Conservation (phyloP, 2,797 vertebrate species). For the Parotocinclus haroldoi region DNA sequence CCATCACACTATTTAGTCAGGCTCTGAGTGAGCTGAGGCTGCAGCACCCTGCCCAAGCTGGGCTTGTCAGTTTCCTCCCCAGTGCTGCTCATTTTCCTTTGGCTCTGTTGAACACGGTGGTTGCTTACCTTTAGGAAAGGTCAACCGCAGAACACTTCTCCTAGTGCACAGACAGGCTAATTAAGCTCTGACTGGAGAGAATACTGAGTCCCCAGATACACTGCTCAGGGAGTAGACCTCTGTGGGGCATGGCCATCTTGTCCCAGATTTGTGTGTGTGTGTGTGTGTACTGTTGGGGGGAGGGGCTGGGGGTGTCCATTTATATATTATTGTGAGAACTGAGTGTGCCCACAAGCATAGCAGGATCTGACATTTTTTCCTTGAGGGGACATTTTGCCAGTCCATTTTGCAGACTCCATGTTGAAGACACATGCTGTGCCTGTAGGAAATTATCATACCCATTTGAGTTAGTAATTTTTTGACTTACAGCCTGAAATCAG, state of each 20-base stretch:
- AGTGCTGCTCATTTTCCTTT: slow-evolving; percentile 55
- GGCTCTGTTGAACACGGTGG: slow-evolving; percentile 62
- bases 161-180: slow-evolving; percentile 61
- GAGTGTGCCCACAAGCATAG: too few species aligned
- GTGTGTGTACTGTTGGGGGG: too few species aligned
- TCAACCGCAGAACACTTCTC: slow-evolving; percentile 67
- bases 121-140: slow-evolving; percentile 69
- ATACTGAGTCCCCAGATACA: slow-evolving; percentile 57
- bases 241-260: slow-evolving; percentile 54
- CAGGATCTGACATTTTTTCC: too few species aligned
- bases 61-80: slow-evolving; percentile 51
- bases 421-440: too few species aligned
- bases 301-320: too few species aligned
- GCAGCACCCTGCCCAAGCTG: slow-evolving; percentile 21
- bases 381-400: too few species aligned
- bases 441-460: too few species aligned
- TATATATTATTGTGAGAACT: too few species aligned
- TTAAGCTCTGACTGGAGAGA: slow-evolving; percentile 60
- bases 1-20: slow-evolving; percentile 28
- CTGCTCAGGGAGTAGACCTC: slow-evolving; percentile 47
- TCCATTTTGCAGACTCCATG: too few species aligned
- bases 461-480: too few species aligned
- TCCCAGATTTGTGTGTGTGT: slow-evolving; percentile 49
- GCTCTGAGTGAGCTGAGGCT: too few species aligned
- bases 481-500: too few species aligned